Evolutionary conservation across 2,797 vertebrate genomes (phyloP), one percentile per base, ranked within the genome.

Genomic region (Chanos chanos): DNA sequence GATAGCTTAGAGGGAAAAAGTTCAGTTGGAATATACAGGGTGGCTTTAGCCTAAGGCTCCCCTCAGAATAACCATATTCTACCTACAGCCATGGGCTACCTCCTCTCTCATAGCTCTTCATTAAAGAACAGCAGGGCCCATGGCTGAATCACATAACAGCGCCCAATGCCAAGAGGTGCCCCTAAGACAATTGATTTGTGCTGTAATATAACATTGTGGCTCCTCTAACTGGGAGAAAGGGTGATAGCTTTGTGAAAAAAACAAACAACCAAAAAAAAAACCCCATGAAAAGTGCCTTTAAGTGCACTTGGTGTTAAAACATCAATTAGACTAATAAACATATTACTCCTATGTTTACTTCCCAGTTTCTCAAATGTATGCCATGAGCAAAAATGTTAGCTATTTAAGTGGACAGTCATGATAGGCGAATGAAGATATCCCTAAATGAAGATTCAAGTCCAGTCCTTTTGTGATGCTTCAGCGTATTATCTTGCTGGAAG

Each of bases 21-120:
- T 34, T 53, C 24, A 10, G n/a, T 1, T 10, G 44, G 18, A 50
- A 53, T 57, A 67, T 34, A 64, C 39, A 13, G 44, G 54, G 47
- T 47, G 63, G 52, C 15, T 52, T 43, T 58, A 28, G 55, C 51
- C 49, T 55, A 41, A 53, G 57, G 40, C 62, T 67, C 55, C 5
- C n/a, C 19, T 54, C 47, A 24, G n/a, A 51, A 52, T 55, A 45
- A 33, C 31, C 48, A 69, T 41, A 40, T 33, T 28, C 69, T 69
- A 52, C 65, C 70, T 37, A 30, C 68, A 74, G 79, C 82, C 80
- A 82, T 76, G 66, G 83, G 74, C 77, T 77, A 82, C 82, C 64
- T 67, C 74, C 79, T 74, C 73, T 69, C 79, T 84, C 83, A 79
- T 86, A 87, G 87, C 78, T 88, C 85, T 86, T 87, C 83, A 85